Percentiles rank a stretch among this genome's conserved stretches.
Conservation (phyloP, 2,888 invertebrate species). For the Phorcus lineatus region DNA sequence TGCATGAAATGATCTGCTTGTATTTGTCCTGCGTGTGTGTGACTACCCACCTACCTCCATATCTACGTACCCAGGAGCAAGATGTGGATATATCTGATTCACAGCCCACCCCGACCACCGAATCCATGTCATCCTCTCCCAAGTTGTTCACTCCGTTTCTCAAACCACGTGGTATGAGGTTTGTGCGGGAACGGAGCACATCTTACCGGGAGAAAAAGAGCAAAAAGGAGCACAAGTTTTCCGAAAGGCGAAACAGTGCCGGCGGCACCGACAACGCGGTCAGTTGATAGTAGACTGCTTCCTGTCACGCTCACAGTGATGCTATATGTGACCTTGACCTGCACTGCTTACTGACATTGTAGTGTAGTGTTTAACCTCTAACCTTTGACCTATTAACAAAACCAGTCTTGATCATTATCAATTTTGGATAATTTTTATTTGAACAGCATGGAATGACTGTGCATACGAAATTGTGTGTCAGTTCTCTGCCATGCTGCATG, state of each 20-base stretch:
- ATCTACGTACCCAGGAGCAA: conserved; percentile 25
- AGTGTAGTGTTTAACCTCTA: conserved; percentile 3
- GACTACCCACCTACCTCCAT: neutral
- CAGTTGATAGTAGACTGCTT: conserved; percentile 48
- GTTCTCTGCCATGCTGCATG: too few relatives aligned
- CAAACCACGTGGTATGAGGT: conserved; percentile 31
- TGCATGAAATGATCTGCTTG: conserved; percentile 16
- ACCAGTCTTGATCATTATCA: neutral
- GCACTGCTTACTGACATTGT: conserved; percentile 8
- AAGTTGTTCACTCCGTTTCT: conserved; percentile 13
- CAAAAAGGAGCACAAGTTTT: conserved; percentile 76
- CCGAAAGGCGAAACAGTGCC: conserved; percentile 70
- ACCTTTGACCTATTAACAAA: neutral
- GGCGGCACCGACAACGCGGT: conserved; percentile 69
- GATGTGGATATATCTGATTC: conserved; percentile 29
- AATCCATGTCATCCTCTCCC: conserved; percentile 11
- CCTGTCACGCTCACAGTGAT: neutral
- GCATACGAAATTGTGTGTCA: too few relatives aligned
- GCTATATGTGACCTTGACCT: conserved; percentile 17
- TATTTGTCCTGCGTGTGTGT: neutral
- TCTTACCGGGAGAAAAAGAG: conserved; percentile 68
- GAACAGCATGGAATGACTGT: too few relatives aligned
- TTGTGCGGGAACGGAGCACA: conserved; percentile 52
- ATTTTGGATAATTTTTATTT: too few relatives aligned
- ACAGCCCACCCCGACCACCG: neutral